A percentile compares a stretch with the other conserved stretches of the same genome.
phyloP scores from a whole-genome alignment of 2,113 vertebrate genomes.

The Orthochromis indermauri region DNA sequence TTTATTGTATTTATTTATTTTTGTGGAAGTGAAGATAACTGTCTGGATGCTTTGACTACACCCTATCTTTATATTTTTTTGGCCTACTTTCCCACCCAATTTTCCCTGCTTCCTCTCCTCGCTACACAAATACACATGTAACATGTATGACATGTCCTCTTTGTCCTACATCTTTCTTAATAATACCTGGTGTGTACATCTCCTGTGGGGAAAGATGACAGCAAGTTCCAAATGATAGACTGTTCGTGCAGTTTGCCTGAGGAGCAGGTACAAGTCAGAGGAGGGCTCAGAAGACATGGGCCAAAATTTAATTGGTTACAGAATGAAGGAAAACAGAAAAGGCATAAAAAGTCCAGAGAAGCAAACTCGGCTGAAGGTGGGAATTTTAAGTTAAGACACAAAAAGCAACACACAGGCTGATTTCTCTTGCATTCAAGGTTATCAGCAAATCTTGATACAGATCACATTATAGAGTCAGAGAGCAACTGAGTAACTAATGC shows the following conservation, averaged over 20 bases:
- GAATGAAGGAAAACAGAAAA: neutral
- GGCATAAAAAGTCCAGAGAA: neutral
- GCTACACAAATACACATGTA: neutral
- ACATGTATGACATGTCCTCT: neutral
- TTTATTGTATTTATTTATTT: neutral
- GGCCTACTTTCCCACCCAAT: neutral
- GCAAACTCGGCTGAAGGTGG: neutral
- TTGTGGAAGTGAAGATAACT: neutral
- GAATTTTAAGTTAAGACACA: neutral
- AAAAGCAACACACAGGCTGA: neutral
- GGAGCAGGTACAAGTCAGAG: slow-evolving; percentile 23
- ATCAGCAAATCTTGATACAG: neutral
- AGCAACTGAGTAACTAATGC: neutral
- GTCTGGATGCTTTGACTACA: neutral
- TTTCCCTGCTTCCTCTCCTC: neutral
- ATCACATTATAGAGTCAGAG: slow-evolving; percentile 1
- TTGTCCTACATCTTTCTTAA: slow-evolving; percentile 1
- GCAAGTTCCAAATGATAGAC: slow-evolving; percentile 14
- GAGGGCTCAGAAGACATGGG: neutral
- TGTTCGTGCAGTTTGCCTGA: neutral
- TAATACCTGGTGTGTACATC: neutral
- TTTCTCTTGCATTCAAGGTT: slow-evolving; percentile 19
- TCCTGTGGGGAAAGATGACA: neutral
- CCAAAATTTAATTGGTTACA: neutral
- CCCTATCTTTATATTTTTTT: neutral